Base-by-base conservation (phyloP, 2,797 vertebrate genomes). In the Sebastes oblongus region DNA sequence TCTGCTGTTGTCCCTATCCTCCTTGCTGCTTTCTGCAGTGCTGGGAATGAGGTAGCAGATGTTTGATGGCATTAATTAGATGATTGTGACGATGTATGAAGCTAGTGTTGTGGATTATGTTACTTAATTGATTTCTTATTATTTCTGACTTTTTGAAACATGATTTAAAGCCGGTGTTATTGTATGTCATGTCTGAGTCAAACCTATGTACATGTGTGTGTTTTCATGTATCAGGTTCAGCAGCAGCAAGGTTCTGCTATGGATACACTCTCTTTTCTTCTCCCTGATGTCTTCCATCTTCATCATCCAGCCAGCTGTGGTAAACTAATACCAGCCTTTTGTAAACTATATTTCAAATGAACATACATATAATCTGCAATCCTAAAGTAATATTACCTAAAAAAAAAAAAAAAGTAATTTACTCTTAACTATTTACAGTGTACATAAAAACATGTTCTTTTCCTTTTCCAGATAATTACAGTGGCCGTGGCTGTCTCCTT, bases 221-320 rank as follows among this genome's bases (percentile, higher is more conserved):
- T 82, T 71, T 73, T 68, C 13, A 3, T 72, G 22, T 24, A 10
- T 39, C 89, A 97, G 97, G 82, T 97, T 97, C 85, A 90, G 85
- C 84, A 89, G 86, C 46, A 86, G 83, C 6, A 88, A 96, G 80
- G 91, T 81, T 75, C 68, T 94, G 36, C 80, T 94, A 56, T 97
- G 97, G 97, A 81, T 93, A 1, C 92, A 96, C 20, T 95, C 96
- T 8, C 77, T 97, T 25, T 89, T 93, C 24, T 88, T 96, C 84
- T 96, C 96, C 1, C 72, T 97, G 60, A n/a, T 94, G 12, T 92
- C 75, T 82, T 97, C 96, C 55, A 83, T 90, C 62, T 95, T 97
- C 77, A 20, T 96, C 86, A 87, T 96, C 72, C 96, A 97, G 77
- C 96, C 97, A 11, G 72, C 87, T 0, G 27, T 93, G 95, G 97